Evolutionary conservation across 2,888 invertebrate species (phyloP), one percentile per base, ranked within the genome.

Genomic region (Pandemis cinnamomeana): DNA sequence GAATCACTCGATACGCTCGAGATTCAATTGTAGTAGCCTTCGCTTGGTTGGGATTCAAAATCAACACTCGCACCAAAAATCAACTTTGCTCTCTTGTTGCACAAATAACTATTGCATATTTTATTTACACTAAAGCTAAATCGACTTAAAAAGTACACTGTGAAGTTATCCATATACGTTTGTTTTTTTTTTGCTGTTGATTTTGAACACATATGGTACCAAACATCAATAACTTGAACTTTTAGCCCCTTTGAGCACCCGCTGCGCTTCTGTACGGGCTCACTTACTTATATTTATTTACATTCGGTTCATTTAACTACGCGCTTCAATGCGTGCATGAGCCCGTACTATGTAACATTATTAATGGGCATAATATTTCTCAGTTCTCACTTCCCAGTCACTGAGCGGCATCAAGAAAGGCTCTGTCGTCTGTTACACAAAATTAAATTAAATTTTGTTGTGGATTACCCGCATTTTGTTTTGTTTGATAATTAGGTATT

Each of bases 251-350:
- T 85, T 82, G 81, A 81, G 85, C 89, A 80, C 93, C 91, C 83
- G 92, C 91, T 89, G 93, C 73, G 90, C 81, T 80, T 77, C 83
- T 87, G 85, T 89, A 89, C 89, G 89, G 89, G 87, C 91, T 90
- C 90, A 70, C 60, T 73, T 42, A 69, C 70, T 53, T 74, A 91
- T 93, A 93, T 94, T 94, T 94, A 94, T 94, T 94, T 93, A 93
- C 92, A 91, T 87, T 89, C 88, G 91, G 87, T 93, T 92, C 94
- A 91, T 94, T 94, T 91, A 93, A 92, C 91, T 87, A 86, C 85
- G 86, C 87, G 87, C 88, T 87, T 82, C 90, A 91, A 67, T 71
- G 88, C 89, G 87, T 87, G 80, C 86, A 85, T 83, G 81, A 87
- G 84, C 86, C 86, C 87, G 85, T 84, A 77, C 81, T 82, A 83